Conservation (phyloP, 2,113 vertebrate species). For the Tauraco erythrolophus region DNA sequence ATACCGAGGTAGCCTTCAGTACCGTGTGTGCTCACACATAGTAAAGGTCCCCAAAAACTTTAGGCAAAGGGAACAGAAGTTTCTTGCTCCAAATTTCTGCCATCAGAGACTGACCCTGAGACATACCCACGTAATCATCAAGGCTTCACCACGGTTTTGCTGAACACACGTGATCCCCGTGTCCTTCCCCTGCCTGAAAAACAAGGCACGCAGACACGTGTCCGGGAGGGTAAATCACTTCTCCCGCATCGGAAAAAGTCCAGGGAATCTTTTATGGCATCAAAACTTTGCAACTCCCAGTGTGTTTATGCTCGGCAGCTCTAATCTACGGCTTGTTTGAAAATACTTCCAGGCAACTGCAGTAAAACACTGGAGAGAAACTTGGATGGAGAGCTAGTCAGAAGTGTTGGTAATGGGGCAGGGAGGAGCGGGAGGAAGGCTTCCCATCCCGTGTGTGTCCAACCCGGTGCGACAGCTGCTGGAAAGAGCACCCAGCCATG, state of each 20-base stretch:
- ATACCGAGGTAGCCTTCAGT: rapidly evolving
- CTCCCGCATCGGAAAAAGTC: background rate
- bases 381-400: background rate
- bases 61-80: background rate
- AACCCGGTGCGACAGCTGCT: rapidly evolving
- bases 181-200: background rate
- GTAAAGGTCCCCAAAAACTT: background rate
- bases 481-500: background rate
- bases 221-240: background rate
- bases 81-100: background rate
- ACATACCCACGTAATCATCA: rapidly evolving
- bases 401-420: rapidly evolving
- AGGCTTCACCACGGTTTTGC: rapidly evolving
- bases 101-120: rapidly evolving
- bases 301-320: background rate
- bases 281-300: rapidly evolving
- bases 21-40: rapidly evolving
- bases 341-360: background rate
- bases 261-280: background rate
- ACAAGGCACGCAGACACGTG: rapidly evolving
- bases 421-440: background rate
- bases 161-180: rapidly evolving
- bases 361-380: background rate
- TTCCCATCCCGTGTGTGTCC: background rate
- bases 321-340: rapidly evolving